These are phyloP conservation scores for Agrilus mali DNA, from an alignment of 2,888 invertebrate genomes.

Conservation along the genomic window DNA sequence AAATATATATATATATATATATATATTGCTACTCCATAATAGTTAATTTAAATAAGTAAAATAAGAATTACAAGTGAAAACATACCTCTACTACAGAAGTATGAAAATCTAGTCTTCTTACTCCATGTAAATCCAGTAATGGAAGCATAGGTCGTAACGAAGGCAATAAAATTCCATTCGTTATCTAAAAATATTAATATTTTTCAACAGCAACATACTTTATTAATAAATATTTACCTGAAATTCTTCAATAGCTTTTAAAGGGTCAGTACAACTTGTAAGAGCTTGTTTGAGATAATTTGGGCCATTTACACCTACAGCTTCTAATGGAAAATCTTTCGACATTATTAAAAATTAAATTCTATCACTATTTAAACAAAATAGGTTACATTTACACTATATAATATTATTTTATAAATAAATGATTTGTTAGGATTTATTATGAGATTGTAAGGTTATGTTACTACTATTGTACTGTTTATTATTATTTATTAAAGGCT, in stretches of 20 bases:
- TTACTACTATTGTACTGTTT: no score
- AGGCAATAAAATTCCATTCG: slow-evolving; percentile 84
- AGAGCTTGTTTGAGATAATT: slow-evolving; percentile 58
- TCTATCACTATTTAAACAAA: no score
- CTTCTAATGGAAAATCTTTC: slow-evolving; percentile 31
- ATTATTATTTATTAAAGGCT: no score
- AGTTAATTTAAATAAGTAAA: no score
- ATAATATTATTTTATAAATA: no score
- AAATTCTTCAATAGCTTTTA: slow-evolving; percentile 98
- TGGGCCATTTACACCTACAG: slow-evolving; percentile 32
- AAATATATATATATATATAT: no score
- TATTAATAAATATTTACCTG: slow-evolving; percentile 43
- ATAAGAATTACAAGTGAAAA: not conserved
- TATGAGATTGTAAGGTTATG: no score
- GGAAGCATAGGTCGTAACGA: slow-evolving; percentile 91
- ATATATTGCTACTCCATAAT: no score
- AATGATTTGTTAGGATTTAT: no score
- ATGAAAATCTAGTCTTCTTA: slow-evolving; percentile 87
- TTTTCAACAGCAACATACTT: slow-evolving; percentile 5
- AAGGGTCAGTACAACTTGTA: slow-evolving; percentile 90
- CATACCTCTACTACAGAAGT: slow-evolving; percentile 77
- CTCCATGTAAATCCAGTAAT: slow-evolving; percentile 85
- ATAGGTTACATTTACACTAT: no score
- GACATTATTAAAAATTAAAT: slow-evolving; percentile 9
- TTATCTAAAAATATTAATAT: slow-evolving; percentile 41